Base-by-base conservation (phyloP, 2,113 vertebrate species). In the Neogobius melanostomus region DNA sequence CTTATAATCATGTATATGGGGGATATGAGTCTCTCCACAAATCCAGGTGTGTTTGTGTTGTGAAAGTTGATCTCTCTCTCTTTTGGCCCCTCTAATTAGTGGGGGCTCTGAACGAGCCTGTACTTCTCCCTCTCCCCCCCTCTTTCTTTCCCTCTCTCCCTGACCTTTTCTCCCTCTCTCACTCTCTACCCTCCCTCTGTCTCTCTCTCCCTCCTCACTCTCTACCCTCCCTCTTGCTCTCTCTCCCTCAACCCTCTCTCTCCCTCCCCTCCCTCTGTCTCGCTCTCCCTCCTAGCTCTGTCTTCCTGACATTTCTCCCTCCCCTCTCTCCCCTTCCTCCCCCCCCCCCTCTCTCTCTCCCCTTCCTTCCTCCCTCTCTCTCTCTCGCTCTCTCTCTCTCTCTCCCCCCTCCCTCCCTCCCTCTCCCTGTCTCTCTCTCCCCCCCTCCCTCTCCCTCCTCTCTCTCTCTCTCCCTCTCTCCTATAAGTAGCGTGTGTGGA, bases 381-480 rank as follows among this genome's bases (percentile, higher is more conserved):
- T 52, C 7, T 16, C 8, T 36, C 3, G 1, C 28, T 36, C 3
- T 4, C 3, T 36, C 28, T 36, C 28, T 36, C 3, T 36, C 28
- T 36, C 28, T 36, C 21, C 21, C n/a, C n/a, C n/a, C 28, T 28
- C 28, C 3, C 28, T 28, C 28, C 4, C 28, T 36, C 28, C 3
- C 3, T 36, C 28, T 4, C 28, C 3, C 28, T 36, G 1, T 36
- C 28, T 36, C 28, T 36, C 28, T 36, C 28, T 36, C 28, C 28
- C 28, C 3, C 28, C 28, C 28, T 79, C 50, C 50, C 44, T 48
- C 74, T 71, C 21, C 12, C 44, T 69, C 69, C 54, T 50, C 48
- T 6, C 6, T 53, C 77, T 74, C 65, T 67, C 63, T 56, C 63
- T 75, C 12, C 46, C 74, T 59, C 75, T 69, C 57, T 15, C 82